phyloP scores from a whole-genome alignment of 2,113 vertebrate genomes.

The Lophius piscatorius region DNA sequence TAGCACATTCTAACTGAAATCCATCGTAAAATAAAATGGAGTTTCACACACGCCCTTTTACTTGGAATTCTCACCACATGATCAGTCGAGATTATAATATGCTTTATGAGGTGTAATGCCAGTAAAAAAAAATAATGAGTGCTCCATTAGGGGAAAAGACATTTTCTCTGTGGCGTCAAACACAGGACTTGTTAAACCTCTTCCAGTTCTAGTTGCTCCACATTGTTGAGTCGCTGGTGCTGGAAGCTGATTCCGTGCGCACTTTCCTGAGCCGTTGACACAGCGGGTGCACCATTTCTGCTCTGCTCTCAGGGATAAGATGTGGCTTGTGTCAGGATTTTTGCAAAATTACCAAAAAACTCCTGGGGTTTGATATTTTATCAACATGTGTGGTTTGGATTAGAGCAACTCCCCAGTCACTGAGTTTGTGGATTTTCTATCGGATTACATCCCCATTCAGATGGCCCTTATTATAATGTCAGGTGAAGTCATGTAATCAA shows the following conservation, averaged over 20 bases:
- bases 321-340: slow-evolving; percentile 38
- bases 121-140: slow-evolving; percentile 55
- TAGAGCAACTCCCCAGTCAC: background rate
- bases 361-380: slow-evolving; percentile 17
- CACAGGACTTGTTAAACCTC: slow-evolving; percentile 7
- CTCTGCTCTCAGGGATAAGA: slow-evolving; percentile 18
- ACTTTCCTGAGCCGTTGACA: slow-evolving; percentile 47
- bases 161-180: slow-evolving; percentile 29
- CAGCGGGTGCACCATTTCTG: background rate
- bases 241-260: slow-evolving; percentile 34
- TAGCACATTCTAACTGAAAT: too few relatives aligned
- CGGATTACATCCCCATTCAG: slow-evolving; percentile 24
- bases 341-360: slow-evolving; percentile 3
- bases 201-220: slow-evolving; percentile 10
- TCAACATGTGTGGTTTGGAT: slow-evolving; percentile 12
- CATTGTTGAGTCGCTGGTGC: slow-evolving; percentile 24
- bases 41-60: background rate
- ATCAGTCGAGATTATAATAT: slow-evolving; percentile 41
- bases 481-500: slow-evolving; percentile 9
- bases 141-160: slow-evolving; percentile 30
- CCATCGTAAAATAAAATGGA: too few relatives aligned
- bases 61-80: slow-evolving; percentile 32
- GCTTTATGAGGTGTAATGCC: slow-evolving; percentile 52
- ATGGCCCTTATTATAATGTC: slow-evolving; percentile 9
- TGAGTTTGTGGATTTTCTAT: slow-evolving; percentile 22